Percentiles rank a stretch among this genome's conserved stretches.
phyloP scores from a whole-genome alignment of 2,888 invertebrate species.

The Tigriopus californicus region DNA sequence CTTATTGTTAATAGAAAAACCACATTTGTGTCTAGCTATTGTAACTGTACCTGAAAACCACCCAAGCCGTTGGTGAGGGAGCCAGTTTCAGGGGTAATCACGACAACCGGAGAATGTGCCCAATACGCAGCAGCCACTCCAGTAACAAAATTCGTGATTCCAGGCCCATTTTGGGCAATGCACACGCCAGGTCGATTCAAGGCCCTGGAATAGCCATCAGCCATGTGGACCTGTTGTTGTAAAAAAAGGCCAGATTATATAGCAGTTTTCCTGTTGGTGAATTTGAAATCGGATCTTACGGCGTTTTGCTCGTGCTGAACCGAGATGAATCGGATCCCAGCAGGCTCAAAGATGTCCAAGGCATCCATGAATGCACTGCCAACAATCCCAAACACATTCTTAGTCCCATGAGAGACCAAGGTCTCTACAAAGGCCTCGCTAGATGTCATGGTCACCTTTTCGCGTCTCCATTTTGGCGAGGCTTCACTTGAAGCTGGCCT shows the following conservation, averaged over 20 bases:
- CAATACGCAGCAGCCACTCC: slow-evolving; percentile 16
- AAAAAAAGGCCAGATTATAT: too few relatives aligned
- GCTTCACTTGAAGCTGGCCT: too few relatives aligned
- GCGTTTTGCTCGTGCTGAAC: slow-evolving; percentile 15
- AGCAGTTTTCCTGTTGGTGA: too few relatives aligned
- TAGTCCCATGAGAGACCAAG: slow-evolving; percentile 6
- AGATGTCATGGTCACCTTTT: slow-evolving; percentile 5
- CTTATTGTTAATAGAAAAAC: too few relatives aligned
- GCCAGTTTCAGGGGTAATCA: slow-evolving; percentile 16
- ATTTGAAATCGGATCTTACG: background rate
- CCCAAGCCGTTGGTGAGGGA: slow-evolving; percentile 11
- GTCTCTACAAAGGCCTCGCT: slow-evolving; percentile 14
- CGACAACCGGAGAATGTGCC: slow-evolving; percentile 15
- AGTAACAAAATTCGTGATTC: slow-evolving; percentile 15
- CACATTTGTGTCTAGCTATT: too few relatives aligned
- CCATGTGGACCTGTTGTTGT: slow-evolving; percentile 16
- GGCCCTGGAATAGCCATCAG: slow-evolving; percentile 14
- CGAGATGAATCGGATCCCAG: slow-evolving; percentile 15
- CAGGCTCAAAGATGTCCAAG: slow-evolving; percentile 13
- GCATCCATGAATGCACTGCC: slow-evolving; percentile 16
- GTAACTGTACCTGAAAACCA: slow-evolving; percentile 8
- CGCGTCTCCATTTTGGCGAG: background rate
- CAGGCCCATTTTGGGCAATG: slow-evolving; percentile 16
- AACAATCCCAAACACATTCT: slow-evolving; percentile 14
- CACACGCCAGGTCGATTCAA: slow-evolving; percentile 8